These are phyloP conservation scores for Neopipo cinnamomea DNA, from an alignment of 2,113 vertebrate species.

Conservation along the genomic window DNA sequence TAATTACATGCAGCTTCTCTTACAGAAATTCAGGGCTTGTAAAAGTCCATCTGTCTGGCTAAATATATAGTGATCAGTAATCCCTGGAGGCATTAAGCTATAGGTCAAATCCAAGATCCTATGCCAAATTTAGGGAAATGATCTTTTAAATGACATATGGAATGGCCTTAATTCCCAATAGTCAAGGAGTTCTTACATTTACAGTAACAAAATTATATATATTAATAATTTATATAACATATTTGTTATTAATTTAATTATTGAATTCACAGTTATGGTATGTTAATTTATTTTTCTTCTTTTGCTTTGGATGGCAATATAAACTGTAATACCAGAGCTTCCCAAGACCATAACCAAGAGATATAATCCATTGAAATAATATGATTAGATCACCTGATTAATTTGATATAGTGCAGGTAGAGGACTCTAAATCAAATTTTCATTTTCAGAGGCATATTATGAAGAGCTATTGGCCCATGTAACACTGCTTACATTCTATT, in stretches of 20 bases:
- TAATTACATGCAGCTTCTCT: background rate
- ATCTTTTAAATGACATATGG: conserved; percentile 11
- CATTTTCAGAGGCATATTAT: background rate
- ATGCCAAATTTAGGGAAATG: conserved; percentile 31
- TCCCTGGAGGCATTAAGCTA: background rate
- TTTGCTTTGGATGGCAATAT: background rate
- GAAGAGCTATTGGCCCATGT: conserved; percentile 7
- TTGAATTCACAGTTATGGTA: background rate
- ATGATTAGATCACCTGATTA: conserved; percentile 18
- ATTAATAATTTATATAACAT: background rate
- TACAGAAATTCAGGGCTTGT: background rate
- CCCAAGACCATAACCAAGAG: background rate
- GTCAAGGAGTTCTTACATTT: background rate
- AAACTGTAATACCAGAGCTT: background rate
- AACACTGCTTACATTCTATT: background rate
- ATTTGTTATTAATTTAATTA: background rate
- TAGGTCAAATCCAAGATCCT: conserved; percentile 4
- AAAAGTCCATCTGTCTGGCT: conserved; percentile 25
- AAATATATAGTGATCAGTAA: conserved; percentile 23
- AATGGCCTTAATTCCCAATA: background rate
- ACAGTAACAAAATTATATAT: background rate
- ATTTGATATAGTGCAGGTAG: conserved; percentile 1
- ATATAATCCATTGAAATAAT: conserved; percentile 12
- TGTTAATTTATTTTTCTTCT: background rate
- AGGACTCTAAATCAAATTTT: conserved; percentile 36